Conservation (phyloP, 64 coral and sea anemone genomes). For the Anthopleura sola region DNA sequence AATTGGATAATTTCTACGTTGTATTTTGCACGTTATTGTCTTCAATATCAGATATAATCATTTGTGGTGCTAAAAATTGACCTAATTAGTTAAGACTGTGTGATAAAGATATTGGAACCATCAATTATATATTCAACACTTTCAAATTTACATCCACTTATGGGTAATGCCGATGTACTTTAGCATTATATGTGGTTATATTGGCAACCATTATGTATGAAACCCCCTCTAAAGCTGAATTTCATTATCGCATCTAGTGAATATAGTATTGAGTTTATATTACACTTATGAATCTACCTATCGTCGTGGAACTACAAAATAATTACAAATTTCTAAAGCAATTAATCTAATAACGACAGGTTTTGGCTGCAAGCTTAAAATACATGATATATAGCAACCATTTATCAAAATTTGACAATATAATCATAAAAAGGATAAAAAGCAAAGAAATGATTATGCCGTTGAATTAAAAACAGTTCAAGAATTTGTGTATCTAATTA, state of each 20-base stretch:
- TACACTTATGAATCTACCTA: too few relatives aligned
- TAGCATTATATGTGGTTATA: neutral
- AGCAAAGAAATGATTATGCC: neutral
- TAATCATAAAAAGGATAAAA: neutral
- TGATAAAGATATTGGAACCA: neutral
- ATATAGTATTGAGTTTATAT: too few relatives aligned
- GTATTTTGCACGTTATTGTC: neutral
- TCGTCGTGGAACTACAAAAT: too few relatives aligned
- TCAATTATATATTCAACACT: neutral
- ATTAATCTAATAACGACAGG: neutral
- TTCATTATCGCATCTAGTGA: too few relatives aligned
- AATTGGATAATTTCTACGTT: too few relatives aligned
- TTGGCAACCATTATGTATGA: too few relatives aligned
- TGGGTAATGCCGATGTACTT: neutral
- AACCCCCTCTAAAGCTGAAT: too few relatives aligned
- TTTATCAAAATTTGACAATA: slow-evolving; percentile 7
- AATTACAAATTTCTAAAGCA: neutral
- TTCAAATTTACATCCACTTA: neutral
- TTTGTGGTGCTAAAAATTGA: neutral
- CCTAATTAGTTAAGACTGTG: neutral
- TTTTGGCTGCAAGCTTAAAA: neutral
- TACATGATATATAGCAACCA: neutral
- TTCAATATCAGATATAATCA: neutral
- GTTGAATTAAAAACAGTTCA: neutral
- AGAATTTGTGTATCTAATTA: neutral